Evolutionary conservation across 2,113 vertebrate genomes (phyloP).

Genomic region (Motacilla tschutschensis): DNA sequence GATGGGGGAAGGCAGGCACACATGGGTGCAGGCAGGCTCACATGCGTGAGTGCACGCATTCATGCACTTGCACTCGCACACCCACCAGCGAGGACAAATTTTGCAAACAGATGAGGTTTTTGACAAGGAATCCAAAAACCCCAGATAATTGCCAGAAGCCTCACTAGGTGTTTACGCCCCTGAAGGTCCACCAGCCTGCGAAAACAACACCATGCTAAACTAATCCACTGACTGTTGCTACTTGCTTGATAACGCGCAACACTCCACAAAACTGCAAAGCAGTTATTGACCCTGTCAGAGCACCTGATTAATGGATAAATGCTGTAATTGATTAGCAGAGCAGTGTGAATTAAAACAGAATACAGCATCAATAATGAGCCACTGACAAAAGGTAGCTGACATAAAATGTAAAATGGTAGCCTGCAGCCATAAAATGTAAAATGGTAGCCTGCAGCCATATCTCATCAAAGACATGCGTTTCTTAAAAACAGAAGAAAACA

Average conservation of each 20-base stretch:
- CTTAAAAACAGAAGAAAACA: slow-evolving; percentile 64
- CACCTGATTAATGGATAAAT: slow-evolving; percentile 95
- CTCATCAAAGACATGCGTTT: slow-evolving; percentile 88
- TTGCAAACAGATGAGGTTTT: slow-evolving; percentile 57
- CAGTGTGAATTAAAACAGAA: slow-evolving; percentile 93
- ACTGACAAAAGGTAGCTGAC: slow-evolving; percentile 85
- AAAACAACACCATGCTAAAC: slow-evolving; percentile 58
- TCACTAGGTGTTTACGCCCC: slow-evolving; percentile 56
- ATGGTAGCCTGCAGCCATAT: slow-evolving; percentile 88
- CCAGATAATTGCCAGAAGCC: slow-evolving; percentile 28
- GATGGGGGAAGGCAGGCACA: slow-evolving; percentile 22
- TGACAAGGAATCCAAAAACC: slow-evolving; percentile 33
- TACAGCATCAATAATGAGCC: slow-evolving; percentile 87
- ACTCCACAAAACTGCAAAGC: slow-evolving; percentile 79
- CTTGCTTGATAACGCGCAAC: slow-evolving; percentile 75
- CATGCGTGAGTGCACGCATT: slow-evolving; percentile 30
- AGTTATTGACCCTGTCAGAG: slow-evolving; percentile 90
- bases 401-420: slow-evolving; percentile 92
- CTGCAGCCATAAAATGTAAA: slow-evolving; percentile 86
- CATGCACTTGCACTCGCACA: neutral
- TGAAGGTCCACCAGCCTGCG: slow-evolving; percentile 50
- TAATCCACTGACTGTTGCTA: slow-evolving; percentile 68
- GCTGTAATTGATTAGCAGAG: slow-evolving; percentile 95
- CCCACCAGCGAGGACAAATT: slow-evolving; percentile 28
- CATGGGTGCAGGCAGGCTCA: slow-evolving; percentile 6